Evolutionary conservation across 2,113 vertebrate species (phyloP).

Genomic region (Vulpes lagopus): DNA sequence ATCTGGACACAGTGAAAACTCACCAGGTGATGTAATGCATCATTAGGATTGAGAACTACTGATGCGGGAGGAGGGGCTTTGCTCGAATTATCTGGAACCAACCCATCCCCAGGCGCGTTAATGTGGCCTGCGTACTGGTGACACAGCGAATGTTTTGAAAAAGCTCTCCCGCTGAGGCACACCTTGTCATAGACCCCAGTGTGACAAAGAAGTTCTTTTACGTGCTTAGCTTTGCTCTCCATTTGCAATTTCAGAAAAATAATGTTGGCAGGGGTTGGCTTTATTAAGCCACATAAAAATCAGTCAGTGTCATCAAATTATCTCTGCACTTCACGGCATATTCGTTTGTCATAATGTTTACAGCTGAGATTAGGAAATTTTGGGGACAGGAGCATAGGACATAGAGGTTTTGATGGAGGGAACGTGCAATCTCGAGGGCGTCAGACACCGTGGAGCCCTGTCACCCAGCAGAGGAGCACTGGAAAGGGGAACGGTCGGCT

Average conservation of each 20-base stretch:
- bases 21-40: conserved; percentile 34
- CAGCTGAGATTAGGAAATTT: not conserved
- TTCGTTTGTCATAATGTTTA: not conserved
- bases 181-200: not conserved
- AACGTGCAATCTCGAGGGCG: not conserved
- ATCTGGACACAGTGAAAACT: conserved; percentile 43
- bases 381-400: not conserved
- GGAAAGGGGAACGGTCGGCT: not conserved
- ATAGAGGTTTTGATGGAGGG: not conserved
- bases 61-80: not conserved
- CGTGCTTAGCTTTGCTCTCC: not conserved
- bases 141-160: not conserved
- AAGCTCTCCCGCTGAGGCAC: not conserved
- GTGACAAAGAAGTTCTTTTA: conserved; percentile 4
- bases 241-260: conserved; percentile 18
- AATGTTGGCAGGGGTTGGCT: not conserved
- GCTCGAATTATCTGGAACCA: conserved; percentile 21
- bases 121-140: not conserved
- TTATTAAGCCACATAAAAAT: not conserved
- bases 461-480: not conserved
- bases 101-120: not conserved
- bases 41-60: not conserved
- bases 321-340: not conserved
- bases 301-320: not conserved
- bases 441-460: not conserved